Percentiles rank a stretch among this genome's conserved stretches.
These are phyloP conservation scores for Andrena camellia DNA, from an alignment of 2,888 invertebrate genomes.

Conservation along the genomic window DNA sequence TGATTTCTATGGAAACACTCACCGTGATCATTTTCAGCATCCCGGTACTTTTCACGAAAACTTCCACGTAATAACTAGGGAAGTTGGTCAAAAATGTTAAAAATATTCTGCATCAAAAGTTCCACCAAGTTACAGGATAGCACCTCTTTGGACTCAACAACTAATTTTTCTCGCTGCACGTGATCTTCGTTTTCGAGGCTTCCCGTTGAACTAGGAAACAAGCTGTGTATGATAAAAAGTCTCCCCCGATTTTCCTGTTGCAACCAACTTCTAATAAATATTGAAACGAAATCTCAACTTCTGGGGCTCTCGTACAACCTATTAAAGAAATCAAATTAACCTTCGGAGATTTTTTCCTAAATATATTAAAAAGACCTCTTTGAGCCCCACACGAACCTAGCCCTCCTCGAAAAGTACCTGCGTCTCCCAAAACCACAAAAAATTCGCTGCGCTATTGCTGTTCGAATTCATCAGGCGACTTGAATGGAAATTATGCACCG, in stretches of 20 bases:
- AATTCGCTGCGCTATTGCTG: too few relatives aligned
- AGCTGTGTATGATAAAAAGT: slow-evolving; percentile 25
- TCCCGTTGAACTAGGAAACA: slow-evolving; percentile 15
- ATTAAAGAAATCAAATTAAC: too few relatives aligned
- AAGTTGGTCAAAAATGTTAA: neutral
- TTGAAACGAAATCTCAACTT: slow-evolving; percentile 6
- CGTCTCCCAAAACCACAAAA: too few relatives aligned
- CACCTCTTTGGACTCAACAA: slow-evolving; percentile 17
- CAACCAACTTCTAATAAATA: slow-evolving; percentile 23
- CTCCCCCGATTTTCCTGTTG: neutral
- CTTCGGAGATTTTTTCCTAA: too few relatives aligned
- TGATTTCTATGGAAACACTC: neutral
- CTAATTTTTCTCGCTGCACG: slow-evolving; percentile 21
- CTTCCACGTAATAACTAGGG: neutral
- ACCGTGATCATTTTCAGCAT: neutral
- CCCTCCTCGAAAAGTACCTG: too few relatives aligned
- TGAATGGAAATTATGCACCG: too few relatives aligned
- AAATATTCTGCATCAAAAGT: slow-evolving; percentile 28
- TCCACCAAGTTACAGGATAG: slow-evolving; percentile 15
- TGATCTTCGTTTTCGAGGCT: slow-evolving; percentile 17
- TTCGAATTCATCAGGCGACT: too few relatives aligned
- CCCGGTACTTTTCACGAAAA: neutral
- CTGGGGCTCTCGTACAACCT: too few relatives aligned
- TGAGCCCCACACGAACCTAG: too few relatives aligned
- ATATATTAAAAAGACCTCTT: too few relatives aligned